Base-by-base conservation (phyloP, 92 coral and sea anemone genomes). In the Siderastrea radians region DNA sequence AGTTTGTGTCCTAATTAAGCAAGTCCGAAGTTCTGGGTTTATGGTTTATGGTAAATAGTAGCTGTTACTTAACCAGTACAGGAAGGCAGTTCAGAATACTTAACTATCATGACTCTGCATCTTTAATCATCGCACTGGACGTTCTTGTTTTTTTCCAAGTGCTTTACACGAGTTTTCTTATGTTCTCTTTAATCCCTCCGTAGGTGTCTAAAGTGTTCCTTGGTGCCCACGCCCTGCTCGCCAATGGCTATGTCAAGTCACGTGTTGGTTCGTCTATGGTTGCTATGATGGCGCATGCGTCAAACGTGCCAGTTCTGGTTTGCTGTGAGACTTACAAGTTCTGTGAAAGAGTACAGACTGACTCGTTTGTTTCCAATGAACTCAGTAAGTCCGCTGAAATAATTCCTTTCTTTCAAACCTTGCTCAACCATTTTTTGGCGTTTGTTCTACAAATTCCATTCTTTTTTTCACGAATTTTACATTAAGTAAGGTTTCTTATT, bases 301-400 rank as follows among this genome's bases (percentile, higher is more conserved):
- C 89, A 66, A 97, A 95, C 67, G 99, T 97, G 3, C 99, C 99
- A 5, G 99, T 97, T 50, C 90, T 97, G 12, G 99, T 97, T 14
- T 97, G 99, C 85, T 97, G 99, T 84, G 99, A 97, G 92, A 97
- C 99, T 16, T 97, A 97, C 93, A 97, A 97, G 84, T 97, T 97
- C 79, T 96, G 94, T 70, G 99, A 97, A 78, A 86, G 95, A 89
- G 99, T 97, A 13, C 99, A 97, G 80, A 95, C 98, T 0, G 98
- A 97, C 59, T 96, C 99, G 1, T 97, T 97, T 95, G 98, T 97
- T 49, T 97, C 96, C 71, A 97, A 97, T 65, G 99, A 97, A 72
- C 91, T 97, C 13, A 85, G 89, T 85, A 53, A 77, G 89, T 68
- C 2, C 1, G 45, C 44, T 47, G n/a, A 2, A 7, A n/a, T 64